Evolutionary conservation across 1,140 invertebrate genomes (phyloP), one percentile per base, ranked within the genome.

Genomic region (Drosophila arizonae): DNA sequence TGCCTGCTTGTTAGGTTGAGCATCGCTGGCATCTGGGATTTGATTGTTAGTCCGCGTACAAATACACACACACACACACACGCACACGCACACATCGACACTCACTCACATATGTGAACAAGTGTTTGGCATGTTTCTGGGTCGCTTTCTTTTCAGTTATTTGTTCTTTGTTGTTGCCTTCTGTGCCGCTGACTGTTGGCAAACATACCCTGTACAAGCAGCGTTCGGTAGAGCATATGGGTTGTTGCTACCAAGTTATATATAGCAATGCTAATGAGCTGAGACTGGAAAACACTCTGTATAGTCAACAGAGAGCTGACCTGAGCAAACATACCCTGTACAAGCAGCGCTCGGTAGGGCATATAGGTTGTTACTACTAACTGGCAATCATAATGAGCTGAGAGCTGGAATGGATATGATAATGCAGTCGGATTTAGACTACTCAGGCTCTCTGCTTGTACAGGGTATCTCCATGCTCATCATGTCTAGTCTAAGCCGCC

Each of bases 21-120:
- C 56, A 46, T 13, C 46, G 28, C 56, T 61, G 75, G 36, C 66
- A 69, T 62, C 65, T 61, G 68, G 57, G 61, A 82, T 81, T 81
- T 81, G 71, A 82, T 78, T 81, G 75, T 77, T 36, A 65, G 58
- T 11, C 30, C 26, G 50, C 72, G 13, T 21, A 17, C 17, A 17
- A 17, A 17, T 17, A 17, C 17, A 17, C 17, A 39, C 28, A 48
- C 28, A 65, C 63, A 72, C 30, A 28, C 26, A 28, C 26, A 28
- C 28, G 6, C 28, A 30, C 4, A 30, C 28, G 6, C 4, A 30
- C 4, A 30, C 28, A 30, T 30, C 28, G 28, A 30, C 4, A 30
- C 4, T 30, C 28, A 30, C 28, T 30, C 28, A 33, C 68, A 13
- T 64, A 62, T 24, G 41, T 30, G 26, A 30, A 54, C 50, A 69